phyloP scores from a whole-genome alignment of 2,797 vertebrate species.

The Leuciscus waleckii region DNA sequence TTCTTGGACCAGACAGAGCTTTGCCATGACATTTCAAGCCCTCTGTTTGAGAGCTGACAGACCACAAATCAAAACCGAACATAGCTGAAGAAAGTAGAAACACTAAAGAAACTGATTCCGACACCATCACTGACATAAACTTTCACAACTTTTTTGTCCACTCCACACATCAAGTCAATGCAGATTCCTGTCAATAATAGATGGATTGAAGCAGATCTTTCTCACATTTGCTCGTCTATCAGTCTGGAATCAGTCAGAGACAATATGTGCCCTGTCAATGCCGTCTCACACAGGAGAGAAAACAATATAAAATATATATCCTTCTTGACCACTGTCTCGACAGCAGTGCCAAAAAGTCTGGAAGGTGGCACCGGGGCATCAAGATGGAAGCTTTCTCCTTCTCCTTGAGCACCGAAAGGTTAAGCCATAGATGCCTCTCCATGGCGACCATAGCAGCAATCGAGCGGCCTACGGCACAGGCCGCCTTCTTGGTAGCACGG shows the following conservation, averaged over 20 bases:
- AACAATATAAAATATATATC: too few species aligned
- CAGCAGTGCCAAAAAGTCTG: background rate
- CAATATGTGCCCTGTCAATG: background rate
- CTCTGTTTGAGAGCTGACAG: background rate
- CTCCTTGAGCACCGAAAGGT: background rate
- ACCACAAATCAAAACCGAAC: slow-evolving; percentile 28
- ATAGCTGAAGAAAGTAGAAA: slow-evolving; percentile 4
- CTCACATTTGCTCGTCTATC: slow-evolving; percentile 12
- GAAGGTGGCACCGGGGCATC: background rate
- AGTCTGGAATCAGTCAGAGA: slow-evolving; percentile 14
- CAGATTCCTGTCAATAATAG: background rate
- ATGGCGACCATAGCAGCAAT: background rate
- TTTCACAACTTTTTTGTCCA: background rate
- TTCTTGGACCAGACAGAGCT: slow-evolving; percentile 41
- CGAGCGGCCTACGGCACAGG: background rate
- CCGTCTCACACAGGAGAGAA: background rate
- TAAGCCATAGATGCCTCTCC: background rate
- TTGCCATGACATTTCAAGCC: slow-evolving; percentile 37
- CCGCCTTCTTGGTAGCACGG: too few species aligned
- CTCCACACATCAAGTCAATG: background rate
- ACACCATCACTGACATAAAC: background rate
- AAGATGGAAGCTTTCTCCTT: background rate
- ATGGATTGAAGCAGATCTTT: background rate
- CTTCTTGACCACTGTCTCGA: too few species aligned
- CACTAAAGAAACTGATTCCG: background rate